Conservation (phyloP, 2,888 invertebrate genomes). For the Timandra comae region DNA sequence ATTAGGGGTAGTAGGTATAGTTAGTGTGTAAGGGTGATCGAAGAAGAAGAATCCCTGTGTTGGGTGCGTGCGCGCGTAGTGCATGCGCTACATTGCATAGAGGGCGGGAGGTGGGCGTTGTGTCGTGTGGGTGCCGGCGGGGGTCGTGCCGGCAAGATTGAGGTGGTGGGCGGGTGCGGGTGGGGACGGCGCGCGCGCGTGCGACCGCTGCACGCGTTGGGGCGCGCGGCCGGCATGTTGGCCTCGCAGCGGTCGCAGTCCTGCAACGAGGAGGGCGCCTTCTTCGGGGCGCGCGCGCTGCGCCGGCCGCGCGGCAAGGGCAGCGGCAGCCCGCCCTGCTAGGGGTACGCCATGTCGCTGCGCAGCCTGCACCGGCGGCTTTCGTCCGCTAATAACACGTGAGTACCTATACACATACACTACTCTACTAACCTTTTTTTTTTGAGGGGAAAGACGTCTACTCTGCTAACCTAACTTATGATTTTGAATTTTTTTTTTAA, state of each 20-base stretch:
- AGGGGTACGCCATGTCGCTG: slow-evolving; percentile 81
- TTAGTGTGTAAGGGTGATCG: slow-evolving; percentile 30
- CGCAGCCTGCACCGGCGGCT: slow-evolving; percentile 80
- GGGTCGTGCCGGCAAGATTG: slow-evolving; percentile 61
- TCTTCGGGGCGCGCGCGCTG: slow-evolving; percentile 73
- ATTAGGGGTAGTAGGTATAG: slow-evolving; percentile 36
- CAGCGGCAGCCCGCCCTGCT: slow-evolving; percentile 77
- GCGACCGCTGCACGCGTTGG: slow-evolving; percentile 68
- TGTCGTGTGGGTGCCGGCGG: slow-evolving; percentile 24
- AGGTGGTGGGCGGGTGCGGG: slow-evolving; percentile 71
- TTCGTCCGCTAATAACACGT: slow-evolving; percentile 78
- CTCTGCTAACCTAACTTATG: not conserved
- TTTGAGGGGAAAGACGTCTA: not conserved
- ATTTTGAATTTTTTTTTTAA: no score
- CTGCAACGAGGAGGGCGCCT: slow-evolving; percentile 75
- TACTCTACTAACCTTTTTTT: no score
- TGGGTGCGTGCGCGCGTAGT: slow-evolving; percentile 26
- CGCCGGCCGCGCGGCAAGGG: slow-evolving; percentile 77
- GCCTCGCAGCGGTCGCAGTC: slow-evolving; percentile 74
- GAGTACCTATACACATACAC: slow-evolving; percentile 45
- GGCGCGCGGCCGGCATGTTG: slow-evolving; percentile 71
- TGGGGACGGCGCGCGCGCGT: slow-evolving; percentile 74
- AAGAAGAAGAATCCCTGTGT: slow-evolving; percentile 22
- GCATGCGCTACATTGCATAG: no score
- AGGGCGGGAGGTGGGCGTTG: slow-evolving; percentile 28